Evolutionary conservation across 1,140 invertebrate genomes (phyloP), one percentile per base, ranked within the genome.

Genomic region (Coboldia fuscipes): DNA sequence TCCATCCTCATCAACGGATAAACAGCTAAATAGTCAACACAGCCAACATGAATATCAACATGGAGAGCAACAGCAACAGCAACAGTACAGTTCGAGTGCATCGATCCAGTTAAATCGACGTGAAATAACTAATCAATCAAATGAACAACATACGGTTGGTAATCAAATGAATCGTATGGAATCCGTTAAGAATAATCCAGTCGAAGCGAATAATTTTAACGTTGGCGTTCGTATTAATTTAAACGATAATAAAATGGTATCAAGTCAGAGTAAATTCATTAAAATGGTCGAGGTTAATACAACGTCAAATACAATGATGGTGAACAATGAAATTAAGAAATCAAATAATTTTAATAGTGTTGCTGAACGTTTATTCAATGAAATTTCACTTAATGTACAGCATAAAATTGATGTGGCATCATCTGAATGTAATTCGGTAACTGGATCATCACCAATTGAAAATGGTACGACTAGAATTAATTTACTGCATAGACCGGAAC

Each of bases 291-390:
- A 19, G 7, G 23, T 7, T 14, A 16, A 7, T 7, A 6, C 7
- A 27, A n/a, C 12, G 9, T n/a, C 30, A 19, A 4, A 10, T 12
- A 21, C 14, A 7, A 4, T 17, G 13, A 21, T 38, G 42, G 2
- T 43, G 43, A 50, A 45, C 3, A 46, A 48, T 12, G 51, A 51
- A 0, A 43, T 50, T 19, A 51, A 54, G 36, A 40, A 53, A 9
- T 50, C 53, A 39, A 54, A 54, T 33, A 54, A 54, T 37, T 15
- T 54, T 0, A 54, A 51, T 30, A 54, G 53, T 35, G 51, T 51
- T 12, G 51, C 51, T 1, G 51, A 54, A 38, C 48, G 51, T 27
- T 38, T 54, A 9, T 53, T 54, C 33, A 51, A 50, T n/a, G 51
- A 54, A 35, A 54, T 54, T 10, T 50, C 49, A 29, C 44, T 53